Conservation (phyloP, 2,888 invertebrate species). For the Pterostichus madidus region DNA sequence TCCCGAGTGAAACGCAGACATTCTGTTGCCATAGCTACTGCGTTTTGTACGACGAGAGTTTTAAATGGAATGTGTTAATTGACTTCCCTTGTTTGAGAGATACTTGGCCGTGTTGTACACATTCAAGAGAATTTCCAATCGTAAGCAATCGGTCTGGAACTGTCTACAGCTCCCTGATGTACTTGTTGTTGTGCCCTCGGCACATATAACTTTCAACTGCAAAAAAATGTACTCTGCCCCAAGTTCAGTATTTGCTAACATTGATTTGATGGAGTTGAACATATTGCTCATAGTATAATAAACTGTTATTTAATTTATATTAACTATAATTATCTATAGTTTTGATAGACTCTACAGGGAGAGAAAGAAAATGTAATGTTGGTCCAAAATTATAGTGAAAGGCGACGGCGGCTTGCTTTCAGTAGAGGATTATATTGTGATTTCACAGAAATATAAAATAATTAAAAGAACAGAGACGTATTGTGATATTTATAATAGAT, state of each 20-base stretch:
- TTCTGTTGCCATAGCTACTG: background rate
- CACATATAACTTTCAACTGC: background rate
- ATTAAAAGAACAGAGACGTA: no score
- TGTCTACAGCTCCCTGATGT: constrained; percentile 15
- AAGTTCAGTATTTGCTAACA: background rate
- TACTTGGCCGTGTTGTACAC: constrained; percentile 13
- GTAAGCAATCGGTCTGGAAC: constrained; percentile 35
- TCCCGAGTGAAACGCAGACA: background rate
- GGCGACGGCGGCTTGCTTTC: no score
- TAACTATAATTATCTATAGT: no score
- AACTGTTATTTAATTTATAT: no score
- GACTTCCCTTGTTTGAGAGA: constrained; percentile 38
- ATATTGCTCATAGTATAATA: no score
- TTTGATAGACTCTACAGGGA: no score
- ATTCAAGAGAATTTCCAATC: constrained; percentile 35
- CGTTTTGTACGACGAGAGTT: background rate
- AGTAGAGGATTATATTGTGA: no score
- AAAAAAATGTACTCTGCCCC: background rate
- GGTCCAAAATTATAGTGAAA: no score
- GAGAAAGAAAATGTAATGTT: no score
- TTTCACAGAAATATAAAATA: no score
- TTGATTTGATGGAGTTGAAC: background rate
- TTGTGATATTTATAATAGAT: no score
- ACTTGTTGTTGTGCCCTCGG: background rate
- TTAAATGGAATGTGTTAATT: constrained; percentile 46